Conservation (phyloP, 30 jellyfish, hydroid and myxozoan species). For the Pelagia noctiluca region DNA sequence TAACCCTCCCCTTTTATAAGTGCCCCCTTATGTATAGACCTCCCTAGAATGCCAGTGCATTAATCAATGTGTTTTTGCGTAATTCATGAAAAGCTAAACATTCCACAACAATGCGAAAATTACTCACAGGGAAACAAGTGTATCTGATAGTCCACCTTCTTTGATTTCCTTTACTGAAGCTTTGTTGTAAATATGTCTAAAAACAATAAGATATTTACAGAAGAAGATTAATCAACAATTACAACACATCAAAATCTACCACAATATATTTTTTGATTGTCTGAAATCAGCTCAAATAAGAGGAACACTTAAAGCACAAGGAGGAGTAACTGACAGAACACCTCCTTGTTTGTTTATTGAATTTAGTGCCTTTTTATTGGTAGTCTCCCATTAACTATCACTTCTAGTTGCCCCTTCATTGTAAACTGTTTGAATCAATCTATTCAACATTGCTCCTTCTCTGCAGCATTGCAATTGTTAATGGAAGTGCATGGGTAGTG, state of each 20-base stretch:
- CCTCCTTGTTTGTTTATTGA: not conserved
- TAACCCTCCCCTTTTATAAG: no score
- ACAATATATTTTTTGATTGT: no score
- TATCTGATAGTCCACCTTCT: conserved; percentile 44
- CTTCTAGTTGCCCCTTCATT: no score
- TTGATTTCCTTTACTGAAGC: conserved; percentile 32
- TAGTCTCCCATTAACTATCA: no score
- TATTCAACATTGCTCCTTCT: no score
- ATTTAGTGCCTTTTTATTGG: not conserved
- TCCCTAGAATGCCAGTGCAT: not conserved
- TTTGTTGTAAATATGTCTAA: conserved; percentile 39
- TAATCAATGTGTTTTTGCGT: not conserved
- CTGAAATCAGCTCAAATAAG: no score
- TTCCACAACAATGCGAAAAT: not conserved
- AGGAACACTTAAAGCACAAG: no score
- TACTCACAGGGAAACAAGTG: conserved; percentile 45
- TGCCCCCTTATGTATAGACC: no score
- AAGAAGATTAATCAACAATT: not conserved
- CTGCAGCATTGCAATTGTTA: no score
- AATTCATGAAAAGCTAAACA: not conserved
- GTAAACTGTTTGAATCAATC: no score
- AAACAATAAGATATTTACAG: not conserved
- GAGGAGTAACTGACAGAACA: not conserved
- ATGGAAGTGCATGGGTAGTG: no score
- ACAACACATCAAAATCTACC: no score